Percentiles rank a stretch among this genome's conserved stretches.
These are phyloP conservation scores for Parazoanthus atlanticus DNA, from an alignment of 92 coral and sea anemone genomes.

Conservation along the genomic window DNA sequence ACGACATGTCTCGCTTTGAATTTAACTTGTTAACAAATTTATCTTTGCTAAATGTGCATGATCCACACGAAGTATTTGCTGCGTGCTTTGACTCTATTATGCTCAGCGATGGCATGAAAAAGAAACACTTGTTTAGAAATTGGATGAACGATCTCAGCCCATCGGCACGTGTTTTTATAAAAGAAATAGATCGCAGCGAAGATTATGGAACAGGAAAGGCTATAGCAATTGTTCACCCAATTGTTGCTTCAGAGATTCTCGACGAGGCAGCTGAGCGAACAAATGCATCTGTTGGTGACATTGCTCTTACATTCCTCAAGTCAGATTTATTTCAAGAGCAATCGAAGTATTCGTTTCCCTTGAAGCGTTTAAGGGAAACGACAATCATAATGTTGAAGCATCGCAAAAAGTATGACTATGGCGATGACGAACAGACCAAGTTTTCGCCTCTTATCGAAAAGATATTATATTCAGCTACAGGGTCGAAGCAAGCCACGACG, in stretches of 20 bases:
- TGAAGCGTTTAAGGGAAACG: constrained; percentile 5
- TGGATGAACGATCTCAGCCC: constrained; percentile 54
- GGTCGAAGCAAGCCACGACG: constrained; percentile 20
- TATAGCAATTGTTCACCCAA: constrained; percentile 48
- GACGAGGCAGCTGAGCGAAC: constrained; percentile 18
- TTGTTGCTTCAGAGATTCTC: constrained; percentile 38
- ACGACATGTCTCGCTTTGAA: constrained; percentile 14
- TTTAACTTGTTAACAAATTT: constrained; percentile 8
- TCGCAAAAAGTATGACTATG: constrained; percentile 52
- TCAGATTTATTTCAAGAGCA: constrained; percentile 14
- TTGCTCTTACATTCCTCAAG: constrained; percentile 28
- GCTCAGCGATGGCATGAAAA: constrained; percentile 26
- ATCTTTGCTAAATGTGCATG: constrained; percentile 17
- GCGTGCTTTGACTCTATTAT: constrained; percentile 35
- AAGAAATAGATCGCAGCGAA: constrained; percentile 39
- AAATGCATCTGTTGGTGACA: constrained; percentile 23
- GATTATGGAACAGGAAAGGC: constrained; percentile 51
- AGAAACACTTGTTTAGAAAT: constrained; percentile 33
- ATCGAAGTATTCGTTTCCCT: too few species aligned
- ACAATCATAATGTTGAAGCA: constrained; percentile 51
- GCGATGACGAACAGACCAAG: constrained; percentile 43
- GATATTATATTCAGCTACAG: constrained; percentile 38
- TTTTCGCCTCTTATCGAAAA: constrained; percentile 57
- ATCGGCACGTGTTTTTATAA: constrained; percentile 46
- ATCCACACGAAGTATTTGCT: constrained; percentile 14